Base-by-base conservation (phyloP, 2,113 vertebrate species). In the Bubalus kerabau region DNA sequence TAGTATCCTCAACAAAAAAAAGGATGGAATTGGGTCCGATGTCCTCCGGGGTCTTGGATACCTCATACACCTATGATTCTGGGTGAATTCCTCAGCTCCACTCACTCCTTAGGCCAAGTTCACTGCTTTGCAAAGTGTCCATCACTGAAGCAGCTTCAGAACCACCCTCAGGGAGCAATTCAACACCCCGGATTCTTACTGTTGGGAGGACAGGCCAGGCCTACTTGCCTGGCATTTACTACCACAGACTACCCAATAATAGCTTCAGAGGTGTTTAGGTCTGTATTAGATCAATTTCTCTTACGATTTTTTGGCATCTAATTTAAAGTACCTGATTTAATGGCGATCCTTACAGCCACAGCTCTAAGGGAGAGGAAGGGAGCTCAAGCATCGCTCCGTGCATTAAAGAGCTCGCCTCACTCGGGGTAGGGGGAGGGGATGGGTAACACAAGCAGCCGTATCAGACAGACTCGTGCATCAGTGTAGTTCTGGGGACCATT, bases 401-500 rank as follows among this genome's bases (percentile, higher is more conserved):
- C 0, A 0, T 15, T 74, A 32, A 4, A 56, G 59, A 56, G 48
- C 46, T n/a, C 1, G 0, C 56, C 46, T 67, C 1, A 13, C 90
- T 78, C 26, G 5, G 6, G 7, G 21, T 6, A 5, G 19, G 2
- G 56, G 8, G 54, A 4, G 1, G 17, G 3, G 17, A 46, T 7
- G 6, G 2, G 15, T 9, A 3, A 50, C 15, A 46, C 6, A 23
- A 40, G 43, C 48, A 15, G 82, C 13, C 21, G 88, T 28, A 80
- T 90, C n/a, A 71, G 19, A 8, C 11, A 6, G 14, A 19, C 15
- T 54, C 30, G 0, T 3, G 30, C 16, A 7, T 1, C 62, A 2
- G 2, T 4, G 0, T 0, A 28, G 7, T 0, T 0, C 0, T 5
- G 85, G 16, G 12, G 91, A 56, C 7, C 74, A 82, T 16, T 0